Conservation (phyloP, 2,888 invertebrate species). For the Cantharis rustica region DNA sequence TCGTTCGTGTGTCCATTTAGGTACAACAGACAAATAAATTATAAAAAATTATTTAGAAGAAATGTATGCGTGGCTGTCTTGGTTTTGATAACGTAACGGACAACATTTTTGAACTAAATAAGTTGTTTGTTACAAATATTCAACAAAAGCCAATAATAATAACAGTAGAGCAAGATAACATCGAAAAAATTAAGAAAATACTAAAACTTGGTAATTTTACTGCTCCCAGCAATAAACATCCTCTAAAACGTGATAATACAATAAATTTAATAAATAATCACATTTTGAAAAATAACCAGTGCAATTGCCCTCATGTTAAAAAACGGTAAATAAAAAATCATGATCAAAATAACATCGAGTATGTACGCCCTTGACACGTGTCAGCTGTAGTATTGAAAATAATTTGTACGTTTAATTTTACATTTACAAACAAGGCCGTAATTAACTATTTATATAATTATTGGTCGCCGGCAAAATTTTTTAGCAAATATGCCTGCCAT, state of each 20-base stretch:
- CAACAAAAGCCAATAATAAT: not conserved
- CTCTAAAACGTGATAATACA: not conserved
- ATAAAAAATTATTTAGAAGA: not conserved
- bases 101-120: not conserved
- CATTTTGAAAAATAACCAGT: not conserved
- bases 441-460: not conserved
- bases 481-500: not conserved
- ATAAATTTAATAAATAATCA: not conserved
- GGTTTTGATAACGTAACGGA: not conserved
- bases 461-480: not conserved
- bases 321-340: not conserved
- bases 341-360: not conserved
- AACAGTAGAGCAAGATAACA: not conserved
- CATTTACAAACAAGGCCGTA: not conserved
- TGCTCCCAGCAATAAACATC: not conserved
- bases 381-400: not conserved
- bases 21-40: not conserved
- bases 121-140: not conserved
- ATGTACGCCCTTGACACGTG: not conserved
- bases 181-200: not conserved
- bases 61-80: no score
- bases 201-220: not conserved
- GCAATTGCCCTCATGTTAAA: not conserved
- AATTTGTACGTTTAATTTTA: not conserved
- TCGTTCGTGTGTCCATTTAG: not conserved